Evolutionary conservation across 2,113 vertebrate genomes (phyloP), one percentile per base, ranked within the genome.

Genomic region (Cheilinus undulatus): DNA sequence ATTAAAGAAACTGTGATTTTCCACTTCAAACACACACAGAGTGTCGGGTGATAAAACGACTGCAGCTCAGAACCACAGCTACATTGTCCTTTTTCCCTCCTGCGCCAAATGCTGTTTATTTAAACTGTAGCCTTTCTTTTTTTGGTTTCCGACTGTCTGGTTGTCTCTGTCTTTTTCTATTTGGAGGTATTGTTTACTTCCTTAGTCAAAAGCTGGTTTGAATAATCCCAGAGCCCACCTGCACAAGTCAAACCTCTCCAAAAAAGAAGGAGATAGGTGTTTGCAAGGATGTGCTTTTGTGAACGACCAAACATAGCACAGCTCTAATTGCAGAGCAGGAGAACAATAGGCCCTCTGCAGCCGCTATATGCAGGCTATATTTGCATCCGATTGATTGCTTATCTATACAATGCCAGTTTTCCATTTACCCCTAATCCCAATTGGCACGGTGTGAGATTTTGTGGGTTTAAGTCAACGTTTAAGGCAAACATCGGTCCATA

Each of bases 1-100:
- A 94, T 94, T 93, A 93, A 93, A 90, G 88, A 90, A 86, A 80
- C 57, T 17, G 59, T 34, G 86, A 88, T 89, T 92, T 73, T 78
- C 56, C 76, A 92, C 91, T 91, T 92, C 91, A 92, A 93, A 93
- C 91, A 91, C 79, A 82, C 20, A 58, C 85, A 68, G 68, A 26
- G 28, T 64, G 75, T 69, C 30, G 40, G 71, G 60, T 73, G 92
- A 92, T 93, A 90, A 93, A 89, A 86, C 54, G 38, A 84, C 80
- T 85, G 78, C 81, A 51, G 80, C 88, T 82, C 77, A 80, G 78
- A 76, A 61, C 54, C 57, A 62, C 23, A 43, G 52, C 78, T 85
- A 71, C 84, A 86, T 88, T 88, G 85, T 91, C 86, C 87, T 81
- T 73, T 73, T 78, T 76, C 51, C 34, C 78, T 80, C 65, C 63